Conservation (phyloP, 2,888 invertebrate species). For the Eumerus sabulonum region DNA sequence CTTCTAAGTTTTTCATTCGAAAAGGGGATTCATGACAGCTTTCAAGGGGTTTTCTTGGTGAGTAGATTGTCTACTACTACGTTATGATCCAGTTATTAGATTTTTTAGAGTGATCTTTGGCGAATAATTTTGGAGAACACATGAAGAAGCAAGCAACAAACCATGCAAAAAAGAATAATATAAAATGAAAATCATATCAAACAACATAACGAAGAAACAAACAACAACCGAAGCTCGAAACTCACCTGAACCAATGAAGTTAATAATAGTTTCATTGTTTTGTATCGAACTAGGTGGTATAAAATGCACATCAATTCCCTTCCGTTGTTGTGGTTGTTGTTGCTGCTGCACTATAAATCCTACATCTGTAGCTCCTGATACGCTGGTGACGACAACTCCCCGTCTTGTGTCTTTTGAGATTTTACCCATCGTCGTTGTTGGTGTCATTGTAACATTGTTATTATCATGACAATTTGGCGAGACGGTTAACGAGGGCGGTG, state of each 20-base stretch:
- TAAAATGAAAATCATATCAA: no score
- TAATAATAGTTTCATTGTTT: slow-evolving; percentile 83
- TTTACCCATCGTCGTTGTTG: not conserved
- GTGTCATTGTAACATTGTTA: slow-evolving; percentile 14
- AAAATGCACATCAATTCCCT: slow-evolving; percentile 73
- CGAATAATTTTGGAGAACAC: no score
- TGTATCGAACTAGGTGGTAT: slow-evolving; percentile 77
- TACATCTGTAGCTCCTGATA: slow-evolving; percentile 57
- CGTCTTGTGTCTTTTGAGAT: no score
- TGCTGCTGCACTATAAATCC: slow-evolving; percentile 46
- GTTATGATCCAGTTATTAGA: no score
- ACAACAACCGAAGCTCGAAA: slow-evolving; percentile 58
- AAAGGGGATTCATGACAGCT: no score
- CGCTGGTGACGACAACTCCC: slow-evolving; percentile 1
- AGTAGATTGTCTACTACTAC: no score
- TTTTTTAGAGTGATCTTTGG: no score
- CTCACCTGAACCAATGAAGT: slow-evolving; percentile 83
- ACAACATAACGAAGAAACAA: no score
- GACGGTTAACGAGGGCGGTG: slow-evolving; percentile 37
- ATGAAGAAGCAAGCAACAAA: no score
- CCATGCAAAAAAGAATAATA: no score
- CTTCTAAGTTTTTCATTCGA: no score
- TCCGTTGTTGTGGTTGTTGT: slow-evolving; percentile 69
- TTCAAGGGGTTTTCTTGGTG: no score
- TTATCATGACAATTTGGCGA: slow-evolving; percentile 12